Conservation (phyloP, 92 coral and sea anemone genomes). For the Montipora capitata region DNA sequence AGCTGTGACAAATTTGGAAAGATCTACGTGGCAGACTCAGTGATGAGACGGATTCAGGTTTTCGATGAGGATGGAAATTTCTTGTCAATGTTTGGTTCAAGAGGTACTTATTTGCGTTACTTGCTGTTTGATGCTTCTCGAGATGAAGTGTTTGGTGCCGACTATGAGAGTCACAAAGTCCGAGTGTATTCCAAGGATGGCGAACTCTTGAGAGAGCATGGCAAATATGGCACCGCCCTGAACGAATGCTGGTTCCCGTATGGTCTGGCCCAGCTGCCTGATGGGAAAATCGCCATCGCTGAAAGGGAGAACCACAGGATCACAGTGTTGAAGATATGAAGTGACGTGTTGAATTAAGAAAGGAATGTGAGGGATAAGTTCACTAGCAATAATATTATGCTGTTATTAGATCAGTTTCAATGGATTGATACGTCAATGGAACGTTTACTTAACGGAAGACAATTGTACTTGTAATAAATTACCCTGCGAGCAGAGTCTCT, state of each 20-base stretch:
- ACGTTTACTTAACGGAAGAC: too few relatives aligned
- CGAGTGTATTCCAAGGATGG: constrained; percentile 83
- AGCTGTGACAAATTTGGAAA: constrained; percentile 54
- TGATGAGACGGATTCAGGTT: constrained; percentile 52
- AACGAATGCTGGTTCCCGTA: constrained; percentile 82
- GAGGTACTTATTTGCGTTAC: constrained; percentile 49
- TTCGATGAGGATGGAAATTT: constrained; percentile 79
- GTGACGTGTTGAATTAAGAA: neutral
- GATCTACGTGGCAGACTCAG: constrained; percentile 77
- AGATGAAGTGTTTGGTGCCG: constrained; percentile 74
- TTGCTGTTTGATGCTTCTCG: constrained; percentile 72
- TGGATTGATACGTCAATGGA: too few relatives aligned
- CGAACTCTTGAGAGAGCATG: constrained; percentile 69
- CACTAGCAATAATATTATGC: too few relatives aligned
- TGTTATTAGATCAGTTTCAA: too few relatives aligned
- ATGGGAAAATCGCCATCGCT: constrained; percentile 88
- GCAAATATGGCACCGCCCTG: constrained; percentile 77
- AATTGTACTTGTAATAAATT: too few relatives aligned
- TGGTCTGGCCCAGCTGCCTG: constrained; percentile 73
- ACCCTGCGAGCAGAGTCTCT: too few relatives aligned
- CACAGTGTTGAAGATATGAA: constrained; percentile 78
- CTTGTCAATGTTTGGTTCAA: constrained; percentile 72
- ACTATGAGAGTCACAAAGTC: constrained; percentile 73
- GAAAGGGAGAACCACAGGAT: constrained; percentile 86
- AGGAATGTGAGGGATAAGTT: neutral